phyloP scores from a whole-genome alignment of 2,797 vertebrate species.

The Nannoperca australis region DNA sequence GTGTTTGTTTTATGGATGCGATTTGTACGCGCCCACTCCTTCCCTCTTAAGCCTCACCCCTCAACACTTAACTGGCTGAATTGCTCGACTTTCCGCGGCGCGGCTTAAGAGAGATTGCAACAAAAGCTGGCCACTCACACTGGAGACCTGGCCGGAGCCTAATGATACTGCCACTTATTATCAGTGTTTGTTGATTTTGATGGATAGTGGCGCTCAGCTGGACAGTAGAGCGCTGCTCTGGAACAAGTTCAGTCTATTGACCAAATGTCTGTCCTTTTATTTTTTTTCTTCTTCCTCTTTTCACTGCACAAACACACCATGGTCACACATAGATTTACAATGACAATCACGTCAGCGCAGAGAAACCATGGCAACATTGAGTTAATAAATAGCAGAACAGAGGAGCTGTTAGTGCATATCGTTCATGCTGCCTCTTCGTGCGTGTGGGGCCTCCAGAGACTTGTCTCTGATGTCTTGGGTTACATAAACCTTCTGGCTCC shows the following conservation, averaged over 20 bases:
- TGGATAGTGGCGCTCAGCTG: conserved; percentile 54
- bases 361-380: conserved; percentile 79
- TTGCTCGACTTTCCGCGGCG: conserved; percentile 18
- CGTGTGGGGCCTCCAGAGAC: conserved; percentile 62
- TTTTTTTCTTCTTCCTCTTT: neutral
- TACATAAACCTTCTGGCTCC: conserved; percentile 72
- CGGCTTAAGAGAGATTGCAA: conserved; percentile 26
- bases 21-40: conserved; percentile 41
- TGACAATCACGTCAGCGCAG: conserved; percentile 63
- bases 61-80: conserved; percentile 40
- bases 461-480: conserved; percentile 68
- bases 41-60: conserved; percentile 37
- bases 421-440: conserved; percentile 52
- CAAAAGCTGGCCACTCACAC: conserved; percentile 8
- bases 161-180: conserved; percentile 56
- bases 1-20: conserved; percentile 51
- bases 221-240: conserved; percentile 44
- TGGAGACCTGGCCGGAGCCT: conserved; percentile 47
- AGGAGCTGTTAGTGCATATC: conserved; percentile 59
- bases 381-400: conserved; percentile 79
- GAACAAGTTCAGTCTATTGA: conserved; percentile 41
- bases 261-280: conserved; percentile 35
- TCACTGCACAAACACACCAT: conserved; percentile 36
- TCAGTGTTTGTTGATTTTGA: conserved; percentile 65
- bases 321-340: conserved; percentile 65